Evolutionary conservation across 2,888 invertebrate species (phyloP).

Genomic region (Pseudeuparius sepicola): DNA sequence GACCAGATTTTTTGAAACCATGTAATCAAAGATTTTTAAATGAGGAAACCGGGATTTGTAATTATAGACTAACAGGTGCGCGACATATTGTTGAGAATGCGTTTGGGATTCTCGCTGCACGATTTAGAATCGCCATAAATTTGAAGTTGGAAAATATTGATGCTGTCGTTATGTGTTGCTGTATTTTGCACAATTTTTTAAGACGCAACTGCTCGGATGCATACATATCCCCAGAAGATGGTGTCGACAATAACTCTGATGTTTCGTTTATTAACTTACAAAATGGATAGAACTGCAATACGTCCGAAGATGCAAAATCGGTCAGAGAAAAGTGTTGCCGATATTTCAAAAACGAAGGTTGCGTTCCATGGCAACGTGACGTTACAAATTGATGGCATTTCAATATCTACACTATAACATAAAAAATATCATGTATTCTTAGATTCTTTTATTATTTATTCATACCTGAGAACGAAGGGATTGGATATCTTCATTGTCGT

Average conservation of each 20-base stretch:
- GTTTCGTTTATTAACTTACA: neutral
- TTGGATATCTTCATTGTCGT: no score
- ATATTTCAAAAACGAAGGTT: slow-evolving; percentile 1
- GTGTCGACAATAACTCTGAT: neutral
- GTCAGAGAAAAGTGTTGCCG: neutral
- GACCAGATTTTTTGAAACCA: slow-evolving; percentile 22
- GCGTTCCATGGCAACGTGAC: slow-evolving; percentile 1
- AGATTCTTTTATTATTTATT: no score
- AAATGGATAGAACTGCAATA: neutral
- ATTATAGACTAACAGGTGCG: slow-evolving; percentile 24
- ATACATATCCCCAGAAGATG: slow-evolving; percentile 9
- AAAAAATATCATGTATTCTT: no score
- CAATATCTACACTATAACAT: no score
- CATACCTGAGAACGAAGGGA: no score
- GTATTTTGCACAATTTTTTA: slow-evolving; percentile 21
- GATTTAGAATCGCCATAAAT: slow-evolving; percentile 26
- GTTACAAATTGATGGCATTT: no score
- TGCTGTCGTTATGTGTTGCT: slow-evolving; percentile 20
- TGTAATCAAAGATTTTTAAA: slow-evolving; percentile 14
- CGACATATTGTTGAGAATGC: slow-evolving; percentile 24
- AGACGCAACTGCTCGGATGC: slow-evolving; percentile 11
- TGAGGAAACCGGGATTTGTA: slow-evolving; percentile 18
- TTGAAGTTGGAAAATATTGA: slow-evolving; percentile 11
- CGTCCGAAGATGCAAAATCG: neutral
- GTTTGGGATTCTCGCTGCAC: slow-evolving; percentile 24